Percentiles rank a stretch among this genome's conserved stretches.
Evolutionary conservation across 2,888 invertebrate species (phyloP).

Genomic region (Empis stercorea): DNA sequence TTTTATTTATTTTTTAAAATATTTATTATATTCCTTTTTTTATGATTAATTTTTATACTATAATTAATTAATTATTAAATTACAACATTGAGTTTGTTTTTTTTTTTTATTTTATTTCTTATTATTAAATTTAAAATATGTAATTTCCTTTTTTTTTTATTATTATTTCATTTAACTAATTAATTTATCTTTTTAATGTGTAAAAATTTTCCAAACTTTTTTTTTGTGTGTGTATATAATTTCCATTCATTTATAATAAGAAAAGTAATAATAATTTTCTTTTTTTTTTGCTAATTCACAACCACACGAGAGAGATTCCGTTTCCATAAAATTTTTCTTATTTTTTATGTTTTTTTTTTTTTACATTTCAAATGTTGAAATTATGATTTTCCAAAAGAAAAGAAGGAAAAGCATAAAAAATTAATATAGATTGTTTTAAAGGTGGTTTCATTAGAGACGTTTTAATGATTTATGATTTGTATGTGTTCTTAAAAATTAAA

Average conservation of each 20-base stretch:
- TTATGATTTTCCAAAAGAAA: not conserved
- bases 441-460: too few species aligned
- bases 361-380: not conserved
- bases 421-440: too few species aligned
- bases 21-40: not conserved
- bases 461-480: too few species aligned
- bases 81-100: not conserved
- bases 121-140: not conserved
- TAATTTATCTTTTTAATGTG: not conserved
- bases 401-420: too few species aligned
- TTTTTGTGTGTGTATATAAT: too few species aligned
- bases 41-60: not conserved
- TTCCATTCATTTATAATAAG: too few species aligned
- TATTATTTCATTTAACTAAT: not conserved
- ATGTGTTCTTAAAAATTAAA: too few species aligned
- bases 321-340: not conserved
- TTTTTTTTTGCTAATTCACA: not conserved
- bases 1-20: not conserved
- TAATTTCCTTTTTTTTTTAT: too few species aligned
- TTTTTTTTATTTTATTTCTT: not conserved
- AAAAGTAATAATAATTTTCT: too few species aligned
- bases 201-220: too few species aligned
- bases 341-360: not conserved
- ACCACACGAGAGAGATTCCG: not conserved
- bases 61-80: too few species aligned